Evolutionary conservation across 2,888 invertebrate species (phyloP), one percentile per base, ranked within the genome.

Genomic region (Euclidia mi): DNA sequence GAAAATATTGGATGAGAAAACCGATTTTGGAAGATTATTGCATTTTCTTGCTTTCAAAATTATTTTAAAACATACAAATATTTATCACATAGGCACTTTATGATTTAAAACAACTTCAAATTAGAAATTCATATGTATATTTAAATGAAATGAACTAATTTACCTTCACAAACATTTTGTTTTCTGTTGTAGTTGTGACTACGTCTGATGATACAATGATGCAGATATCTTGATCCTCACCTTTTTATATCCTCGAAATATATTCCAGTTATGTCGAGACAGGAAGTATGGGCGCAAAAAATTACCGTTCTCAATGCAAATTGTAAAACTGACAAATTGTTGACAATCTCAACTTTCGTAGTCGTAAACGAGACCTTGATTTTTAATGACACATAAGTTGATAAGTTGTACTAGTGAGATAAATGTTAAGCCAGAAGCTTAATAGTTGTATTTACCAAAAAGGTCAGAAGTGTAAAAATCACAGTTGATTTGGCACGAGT

Each of bases 101-200:
- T n/a, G n/a, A n/a, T n/a, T n/a, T n/a, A n/a, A n/a, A n/a, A n/a
- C n/a, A n/a, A n/a, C n/a, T n/a, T n/a, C n/a, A n/a, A n/a, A n/a
- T n/a, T n/a, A n/a, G n/a, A n/a, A n/a, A n/a, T n/a, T n/a, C n/a
- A n/a, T n/a, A n/a, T n/a, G n/a, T n/a, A n/a, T n/a, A n/a, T n/a
- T n/a, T n/a, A n/a, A n/a, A n/a, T n/a, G n/a, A n/a, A n/a, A n/a
- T n/a, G n/a, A n/a, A n/a, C n/a, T n/a, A n/a, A n/a, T n/a, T 84
- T 84, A 90, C 91, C 91, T 91, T 91, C 80, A 84, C 89, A 82
- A 88, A 79, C 91, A 91, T 91, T 78, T 85, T 89, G 78, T 65
- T 64, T 44, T 37, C 15, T 40, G 45, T 51, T 76, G n/a, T n/a
- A n/a, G 74, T 76, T 81, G 84, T 79, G 82, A 86, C 88, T 88